phyloP scores from a whole-genome alignment of 2,113 vertebrate species.

The Protobothrops mucrosquamatus region DNA sequence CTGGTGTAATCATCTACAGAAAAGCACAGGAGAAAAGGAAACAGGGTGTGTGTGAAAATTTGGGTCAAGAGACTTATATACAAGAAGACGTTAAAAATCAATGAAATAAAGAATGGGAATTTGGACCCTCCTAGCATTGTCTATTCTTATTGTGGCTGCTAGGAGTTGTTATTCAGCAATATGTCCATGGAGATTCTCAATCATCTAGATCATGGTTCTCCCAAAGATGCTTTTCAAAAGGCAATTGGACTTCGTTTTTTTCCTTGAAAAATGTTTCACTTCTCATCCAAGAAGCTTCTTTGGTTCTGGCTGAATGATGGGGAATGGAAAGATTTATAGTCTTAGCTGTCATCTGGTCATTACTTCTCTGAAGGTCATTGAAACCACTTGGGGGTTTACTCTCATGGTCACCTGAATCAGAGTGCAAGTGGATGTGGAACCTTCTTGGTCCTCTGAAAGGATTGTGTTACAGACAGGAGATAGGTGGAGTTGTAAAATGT shows the following conservation, averaged over 20 bases:
- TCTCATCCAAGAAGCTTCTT: neutral
- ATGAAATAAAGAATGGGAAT: neutral
- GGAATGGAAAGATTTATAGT: neutral
- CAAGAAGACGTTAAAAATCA: neutral
- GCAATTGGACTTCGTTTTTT: neutral
- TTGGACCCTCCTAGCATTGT: neutral
- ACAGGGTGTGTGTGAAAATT: accelerated
- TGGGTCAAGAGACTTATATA: neutral
- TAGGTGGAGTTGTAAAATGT: neutral
- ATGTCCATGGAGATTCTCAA: neutral
- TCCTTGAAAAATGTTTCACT: neutral
- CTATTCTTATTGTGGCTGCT: neutral
- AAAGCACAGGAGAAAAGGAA: slow-evolving; percentile 25
- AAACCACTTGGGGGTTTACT: neutral
- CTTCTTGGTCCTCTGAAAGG: neutral
- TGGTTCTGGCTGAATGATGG: neutral
- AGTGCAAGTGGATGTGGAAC: neutral
- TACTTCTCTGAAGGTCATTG: neutral
- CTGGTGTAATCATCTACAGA: slow-evolving; percentile 86
- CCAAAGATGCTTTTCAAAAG: neutral
- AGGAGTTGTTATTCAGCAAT: neutral
- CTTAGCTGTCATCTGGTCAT: neutral
- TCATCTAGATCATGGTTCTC: neutral
- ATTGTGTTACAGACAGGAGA: neutral
- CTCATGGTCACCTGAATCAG: neutral